Evolutionary conservation across 2,113 vertebrate species (phyloP), one percentile per base, ranked within the genome.

Genomic region (Heterocephalus glaber): DNA sequence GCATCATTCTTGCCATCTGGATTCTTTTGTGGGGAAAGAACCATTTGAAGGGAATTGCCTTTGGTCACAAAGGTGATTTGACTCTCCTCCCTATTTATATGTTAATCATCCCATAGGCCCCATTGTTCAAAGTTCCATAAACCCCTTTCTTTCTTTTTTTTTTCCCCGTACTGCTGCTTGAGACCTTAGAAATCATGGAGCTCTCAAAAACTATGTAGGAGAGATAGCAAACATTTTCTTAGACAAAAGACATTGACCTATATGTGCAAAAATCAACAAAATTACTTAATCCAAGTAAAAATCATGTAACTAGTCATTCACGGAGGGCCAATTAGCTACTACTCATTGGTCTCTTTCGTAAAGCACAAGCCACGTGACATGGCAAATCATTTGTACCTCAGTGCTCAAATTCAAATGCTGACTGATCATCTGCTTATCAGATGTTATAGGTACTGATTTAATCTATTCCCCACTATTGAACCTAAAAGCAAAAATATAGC

Each of bases 1-100:
- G 98, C 98, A 98, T 98, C 98, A 98, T 98, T 98, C 98, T 98
- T 98, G 98, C 98, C 98, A 98, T 98, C 98, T 98, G 98, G 98
- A 98, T 96, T 98, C 98, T 98, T 97, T 98, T 96, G 97, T 96
- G 97, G 97, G 81, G 92, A 97, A 98, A 94, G 87, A 97, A 98
- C 92, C 92, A 97, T 98, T 98, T 97, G 96, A 98, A 96, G 96
- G 96, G 95, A 98, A 98, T 98, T 98, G 96, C 98, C 97, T 98
- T 98, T 96, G 97, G 97, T 98, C 97, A 90, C 97, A 98, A 98
- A 98, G 97, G 97, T 98, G 97, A 96, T 98, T 98, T 98, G 97
- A 98, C 98, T 98, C 97, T 97, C 96, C 97, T 98, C 97, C 95
- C 96, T 97, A 96, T 98, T 98, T 98, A 96, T 97, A 98, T 98